Evolutionary conservation across 30 jellyfish, hydroid and myxozoan genomes (phyloP), one percentile per base, ranked within the genome.

Genomic region (Sanderia malayensis): DNA sequence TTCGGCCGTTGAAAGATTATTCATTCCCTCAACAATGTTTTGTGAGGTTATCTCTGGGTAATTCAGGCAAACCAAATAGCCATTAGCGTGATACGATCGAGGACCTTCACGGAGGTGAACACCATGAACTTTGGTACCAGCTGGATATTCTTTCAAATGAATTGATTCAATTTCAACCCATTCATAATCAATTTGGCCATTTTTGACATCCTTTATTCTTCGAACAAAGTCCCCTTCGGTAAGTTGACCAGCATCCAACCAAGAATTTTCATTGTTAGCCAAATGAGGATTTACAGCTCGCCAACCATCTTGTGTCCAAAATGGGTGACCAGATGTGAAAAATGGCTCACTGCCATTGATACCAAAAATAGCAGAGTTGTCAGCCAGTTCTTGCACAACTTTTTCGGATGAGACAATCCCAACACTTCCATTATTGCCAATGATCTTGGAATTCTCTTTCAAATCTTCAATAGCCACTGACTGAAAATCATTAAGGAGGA

Each of bases 301-400:
- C 89, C 89, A 77, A 34, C 89, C 89, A 77, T 65, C 75, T 37
- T 77, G 89, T 13, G 81, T 77, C 89, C 89, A 77, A 64, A 77
- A 77, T 49, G 89, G 89, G 68, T 65, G 89, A 19, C 89, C 31
- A 13, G 81, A 31, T 13, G 67, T 30, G 34, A 77, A 77, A 66
- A 77, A 77, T 2, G 81, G 81, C 30, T 47, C 73, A 1, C n/a
- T 69, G 11, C 25, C 81, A 31, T 77, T 77, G 57, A 77, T 53
- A 1, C 89, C 89, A 77, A 63, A 77, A n/a, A 55, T n/a, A 3
- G 75, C 53, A 6, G 89, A 62, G 52, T 37, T 37, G 6, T 37
- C 31, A 1, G 63, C 74, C 6, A 77, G 44, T 18, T 20, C 67
- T 20, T 20, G 73, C 2, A 20, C 75, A n/a, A 77, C 75, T 22